Base-by-base conservation (phyloP, 2,113 vertebrate species). In the Thinocorus orbignyianus region DNA sequence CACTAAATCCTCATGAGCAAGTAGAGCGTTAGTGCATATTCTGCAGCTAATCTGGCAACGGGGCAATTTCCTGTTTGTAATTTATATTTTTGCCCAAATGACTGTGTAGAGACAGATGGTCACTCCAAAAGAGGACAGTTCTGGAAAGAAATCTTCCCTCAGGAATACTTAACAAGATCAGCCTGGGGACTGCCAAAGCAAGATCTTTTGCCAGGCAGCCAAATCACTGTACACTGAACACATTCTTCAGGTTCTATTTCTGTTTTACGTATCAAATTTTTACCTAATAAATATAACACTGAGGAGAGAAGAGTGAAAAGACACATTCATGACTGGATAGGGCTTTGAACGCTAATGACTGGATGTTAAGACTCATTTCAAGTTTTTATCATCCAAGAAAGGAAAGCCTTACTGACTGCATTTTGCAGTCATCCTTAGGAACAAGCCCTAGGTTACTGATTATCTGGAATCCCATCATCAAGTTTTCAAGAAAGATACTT, bases 31-130 rank as follows among this genome's bases (percentile, higher is more conserved):
- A 89, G 58, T 35, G 78, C 33, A 54, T 37, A 79, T 84, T 95
- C 88, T 84, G 86, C 65, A 88, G 88, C 86, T 93, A 81, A 87
- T 58, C 81, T 91, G 91, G 92, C 93, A 94, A 81, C 4, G 2
- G n/a, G 44, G 66, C 46, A 61, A 46, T 81, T 92, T 84, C 90
- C 86, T 93, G 23, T 87, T 87, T 73, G 62, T 35, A 66, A 89
- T 89, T 52, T 89, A 48, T 96, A 80, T 85, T 93, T 95, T 93
- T 93, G 81, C 37, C 62, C 80, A 68, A 91, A 87, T 76, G 70
- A 87, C 86, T 92, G 26, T 37, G 35, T 33, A 54, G 86, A 81
- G 37, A 69, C 93, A 96, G 93, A 95, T 96, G 95, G 93, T 52
- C 52, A 86, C 88, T 90, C 82, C 83, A 72, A 84, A 91, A 89